These are phyloP conservation scores for Lithobates sylvaticus DNA, from an alignment of 2,797 vertebrate species.

Conservation along the genomic window DNA sequence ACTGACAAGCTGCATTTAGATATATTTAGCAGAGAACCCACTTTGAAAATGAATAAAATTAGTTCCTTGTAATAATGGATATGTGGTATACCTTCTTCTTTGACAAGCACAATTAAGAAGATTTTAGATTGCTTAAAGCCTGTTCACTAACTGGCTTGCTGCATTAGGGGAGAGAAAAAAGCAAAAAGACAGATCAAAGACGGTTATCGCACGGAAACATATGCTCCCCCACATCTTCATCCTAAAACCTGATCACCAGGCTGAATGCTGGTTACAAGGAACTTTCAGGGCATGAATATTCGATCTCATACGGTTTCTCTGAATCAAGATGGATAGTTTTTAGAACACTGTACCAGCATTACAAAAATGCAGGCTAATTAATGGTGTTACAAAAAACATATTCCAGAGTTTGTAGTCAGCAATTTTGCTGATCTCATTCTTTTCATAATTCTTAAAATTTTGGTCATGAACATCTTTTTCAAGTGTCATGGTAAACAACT, in stretches of 20 bases:
- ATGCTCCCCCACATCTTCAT: constrained; percentile 53
- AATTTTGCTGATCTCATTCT: too few species aligned
- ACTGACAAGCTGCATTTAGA: constrained; percentile 46
- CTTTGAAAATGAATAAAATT: constrained; percentile 51
- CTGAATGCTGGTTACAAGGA: constrained; percentile 17
- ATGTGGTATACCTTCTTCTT: constrained; percentile 36
- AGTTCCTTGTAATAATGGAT: constrained; percentile 27
- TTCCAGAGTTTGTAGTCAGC: too few species aligned
- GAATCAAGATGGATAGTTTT: background rate
- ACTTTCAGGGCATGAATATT: constrained; percentile 19
- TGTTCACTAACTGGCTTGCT: constrained; percentile 44
- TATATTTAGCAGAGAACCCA: constrained; percentile 31
- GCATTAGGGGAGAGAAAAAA: constrained; percentile 22
- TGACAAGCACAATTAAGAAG: constrained; percentile 41
- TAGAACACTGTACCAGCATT: background rate
- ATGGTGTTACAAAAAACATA: too few species aligned
- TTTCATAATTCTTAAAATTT: too few species aligned
- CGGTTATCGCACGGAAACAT: constrained; percentile 49
- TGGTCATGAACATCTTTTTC: too few species aligned
- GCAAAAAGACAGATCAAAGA: constrained; percentile 44
- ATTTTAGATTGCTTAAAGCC: constrained; percentile 50
- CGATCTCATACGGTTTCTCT: constrained; percentile 3
- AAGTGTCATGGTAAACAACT: too few species aligned
- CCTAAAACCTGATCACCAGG: constrained; percentile 46
- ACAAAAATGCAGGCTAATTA: background rate